These are phyloP conservation scores for Leuciscus idus DNA, from an alignment of 2,113 vertebrate species.

Conservation along the genomic window DNA sequence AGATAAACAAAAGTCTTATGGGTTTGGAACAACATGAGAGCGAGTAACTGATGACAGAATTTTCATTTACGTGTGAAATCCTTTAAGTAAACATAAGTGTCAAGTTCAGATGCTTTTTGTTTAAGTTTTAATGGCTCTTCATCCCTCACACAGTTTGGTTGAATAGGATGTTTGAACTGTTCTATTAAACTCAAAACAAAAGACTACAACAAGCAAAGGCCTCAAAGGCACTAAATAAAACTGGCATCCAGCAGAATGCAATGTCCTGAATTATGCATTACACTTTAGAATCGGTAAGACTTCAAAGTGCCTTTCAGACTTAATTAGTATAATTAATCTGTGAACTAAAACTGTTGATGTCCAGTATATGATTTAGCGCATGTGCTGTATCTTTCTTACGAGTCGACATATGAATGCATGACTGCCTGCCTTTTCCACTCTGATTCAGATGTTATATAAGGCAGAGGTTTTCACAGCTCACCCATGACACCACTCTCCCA, in stretches of 20 bases:
- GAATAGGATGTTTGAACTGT: background rate
- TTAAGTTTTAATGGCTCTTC: background rate
- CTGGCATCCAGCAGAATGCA: background rate
- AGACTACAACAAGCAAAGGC: background rate
- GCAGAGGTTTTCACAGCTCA: constrained; percentile 67
- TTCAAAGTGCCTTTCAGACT: constrained; percentile 11
- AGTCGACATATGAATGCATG: constrained; percentile 18
- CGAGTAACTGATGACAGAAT: no score
- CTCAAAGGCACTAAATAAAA: constrained; percentile 9
- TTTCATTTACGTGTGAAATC: no score
- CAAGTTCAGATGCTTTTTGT: background rate
- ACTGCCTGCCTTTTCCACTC: constrained; percentile 22
- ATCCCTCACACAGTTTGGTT: background rate
- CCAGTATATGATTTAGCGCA: constrained; percentile 21
- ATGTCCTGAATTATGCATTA: constrained; percentile 24
- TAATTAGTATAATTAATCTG: background rate
- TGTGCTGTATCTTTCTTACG: constrained; percentile 27
- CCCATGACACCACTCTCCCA: constrained; percentile 97
- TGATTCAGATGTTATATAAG: constrained; percentile 34
- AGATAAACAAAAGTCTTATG: no score
- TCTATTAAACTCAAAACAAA: constrained; percentile 10
- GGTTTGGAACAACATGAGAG: no score
- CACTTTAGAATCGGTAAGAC: background rate
- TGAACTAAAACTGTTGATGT: background rate
- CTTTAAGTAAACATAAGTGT: background rate